Conservation (phyloP, 2,797 vertebrate genomes). For the Coilia nasus region DNA sequence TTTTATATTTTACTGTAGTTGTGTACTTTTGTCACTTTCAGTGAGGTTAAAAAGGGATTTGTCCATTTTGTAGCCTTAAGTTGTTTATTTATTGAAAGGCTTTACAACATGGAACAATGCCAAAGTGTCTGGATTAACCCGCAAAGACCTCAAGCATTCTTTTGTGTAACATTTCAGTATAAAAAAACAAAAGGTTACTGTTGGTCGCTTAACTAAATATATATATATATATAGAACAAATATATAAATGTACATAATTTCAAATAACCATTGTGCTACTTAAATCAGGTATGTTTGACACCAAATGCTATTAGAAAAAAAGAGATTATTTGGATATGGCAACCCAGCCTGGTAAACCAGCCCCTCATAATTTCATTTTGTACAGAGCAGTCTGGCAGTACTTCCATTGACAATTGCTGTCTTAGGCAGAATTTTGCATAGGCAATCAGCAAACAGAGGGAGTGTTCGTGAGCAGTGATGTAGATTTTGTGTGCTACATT, state of each 20-base stretch:
- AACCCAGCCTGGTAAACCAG: too few relatives aligned
- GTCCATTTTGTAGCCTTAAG: slow-evolving; percentile 22
- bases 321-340: too few relatives aligned
- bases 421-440: too few relatives aligned
- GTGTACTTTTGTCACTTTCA: neutral
- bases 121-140: neutral
- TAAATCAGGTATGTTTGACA: slow-evolving; percentile 10
- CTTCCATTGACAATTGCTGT: too few relatives aligned
- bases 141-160: slow-evolving; percentile 7
- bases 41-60: slow-evolving; percentile 14
- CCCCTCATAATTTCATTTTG: too few relatives aligned
- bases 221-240: neutral
- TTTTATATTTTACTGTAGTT: slow-evolving; percentile 11
- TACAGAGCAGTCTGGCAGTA: too few relatives aligned
- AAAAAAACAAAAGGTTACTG: neutral
- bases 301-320: neutral
- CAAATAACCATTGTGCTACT: neutral
- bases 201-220: neutral
- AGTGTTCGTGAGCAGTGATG: too few relatives aligned
- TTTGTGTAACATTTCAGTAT: neutral
- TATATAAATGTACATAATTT: neutral
- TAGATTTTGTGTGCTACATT: too few relatives aligned
- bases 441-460: too few relatives aligned
- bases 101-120: slow-evolving; percentile 7
- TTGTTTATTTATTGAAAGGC: slow-evolving; percentile 19